A percentile compares a stretch with the other conserved stretches of the same genome.
phyloP scores from a whole-genome alignment of 1,140 invertebrate genomes.

The Drosophila arizonae region DNA sequence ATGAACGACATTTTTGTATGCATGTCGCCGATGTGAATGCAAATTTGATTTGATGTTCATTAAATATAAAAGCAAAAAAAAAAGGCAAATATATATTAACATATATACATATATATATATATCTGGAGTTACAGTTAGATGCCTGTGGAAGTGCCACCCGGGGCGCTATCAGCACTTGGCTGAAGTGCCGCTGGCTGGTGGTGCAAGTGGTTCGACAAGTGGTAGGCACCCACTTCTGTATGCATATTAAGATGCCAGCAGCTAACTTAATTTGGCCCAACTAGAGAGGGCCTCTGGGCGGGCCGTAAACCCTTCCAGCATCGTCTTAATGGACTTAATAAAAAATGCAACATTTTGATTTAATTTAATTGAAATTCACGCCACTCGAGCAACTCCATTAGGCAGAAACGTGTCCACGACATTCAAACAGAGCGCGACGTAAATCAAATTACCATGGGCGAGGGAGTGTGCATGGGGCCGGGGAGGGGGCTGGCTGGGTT shows the following conservation, averaged over 20 bases:
- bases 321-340: constrained; percentile 75
- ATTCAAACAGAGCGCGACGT: constrained; percentile 57
- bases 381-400: constrained; percentile 81
- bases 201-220: constrained; percentile 31
- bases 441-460: constrained; percentile 69
- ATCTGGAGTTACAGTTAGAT: too few relatives aligned
- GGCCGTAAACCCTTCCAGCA: constrained; percentile 43
- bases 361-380: constrained; percentile 82
- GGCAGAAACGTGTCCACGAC: constrained; percentile 75
- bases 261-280: constrained; percentile 74
- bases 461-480: not conserved
- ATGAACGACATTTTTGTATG: constrained; percentile 23
- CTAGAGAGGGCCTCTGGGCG: constrained; percentile 18
- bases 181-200: constrained; percentile 26
- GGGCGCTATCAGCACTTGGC: constrained; percentile 34
- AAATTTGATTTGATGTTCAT: constrained; percentile 49
- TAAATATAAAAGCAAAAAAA: constrained; percentile 15
- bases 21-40: constrained; percentile 26
- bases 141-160: constrained; percentile 6
- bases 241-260: constrained; percentile 67
- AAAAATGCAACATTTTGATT: constrained; percentile 82
- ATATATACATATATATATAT: not conserved
- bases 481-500: not conserved
- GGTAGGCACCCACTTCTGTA: constrained; percentile 67
- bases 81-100: not conserved